Percentiles rank a stretch among this genome's conserved stretches.
Evolutionary conservation across 1,140 invertebrate species (phyloP).

Genomic region (Mya arenaria): DNA sequence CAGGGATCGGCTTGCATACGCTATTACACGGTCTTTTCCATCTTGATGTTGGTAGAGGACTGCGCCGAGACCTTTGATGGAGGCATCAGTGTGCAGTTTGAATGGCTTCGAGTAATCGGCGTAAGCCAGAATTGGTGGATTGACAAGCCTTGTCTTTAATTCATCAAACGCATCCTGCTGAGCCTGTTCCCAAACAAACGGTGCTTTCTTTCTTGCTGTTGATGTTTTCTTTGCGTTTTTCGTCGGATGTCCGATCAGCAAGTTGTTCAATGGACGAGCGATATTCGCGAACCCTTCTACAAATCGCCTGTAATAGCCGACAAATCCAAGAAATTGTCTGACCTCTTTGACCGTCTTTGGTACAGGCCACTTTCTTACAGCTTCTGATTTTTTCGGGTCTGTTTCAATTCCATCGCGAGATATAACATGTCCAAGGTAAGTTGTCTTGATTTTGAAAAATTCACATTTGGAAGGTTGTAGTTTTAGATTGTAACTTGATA

Average conservation of each 20-base stretch:
- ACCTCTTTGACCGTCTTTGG: neutral
- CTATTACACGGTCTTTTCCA: conserved; percentile 57
- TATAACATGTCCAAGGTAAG: neutral
- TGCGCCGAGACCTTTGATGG: conserved; percentile 63
- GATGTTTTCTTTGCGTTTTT: neutral
- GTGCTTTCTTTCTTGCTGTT: neutral
- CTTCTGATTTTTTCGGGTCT: neutral
- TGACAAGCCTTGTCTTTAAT: conserved; percentile 47
- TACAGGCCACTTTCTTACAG: neutral
- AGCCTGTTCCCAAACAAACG: neutral
- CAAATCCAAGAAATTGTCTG: neutral
- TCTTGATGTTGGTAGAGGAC: conserved; percentile 65
- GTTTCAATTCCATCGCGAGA: neutral
- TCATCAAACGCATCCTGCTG: conserved; percentile 1
- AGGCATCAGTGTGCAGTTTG: conserved; percentile 55
- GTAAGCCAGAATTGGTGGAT: conserved; percentile 58
- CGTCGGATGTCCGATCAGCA: neutral
- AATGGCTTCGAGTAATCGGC: conserved; percentile 53
- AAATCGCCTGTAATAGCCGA: neutral
- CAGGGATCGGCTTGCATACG: conserved; percentile 50
- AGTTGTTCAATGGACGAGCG: neutral
- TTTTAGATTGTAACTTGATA: neutral
- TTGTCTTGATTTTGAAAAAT: neutral
- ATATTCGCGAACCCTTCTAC: neutral
- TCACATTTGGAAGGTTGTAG: conserved; percentile 16